A percentile compares a stretch with the other conserved stretches of the same genome.
Conservation (phyloP, 2,797 vertebrate genomes). For the Aselliscus stoliczkanus region DNA sequence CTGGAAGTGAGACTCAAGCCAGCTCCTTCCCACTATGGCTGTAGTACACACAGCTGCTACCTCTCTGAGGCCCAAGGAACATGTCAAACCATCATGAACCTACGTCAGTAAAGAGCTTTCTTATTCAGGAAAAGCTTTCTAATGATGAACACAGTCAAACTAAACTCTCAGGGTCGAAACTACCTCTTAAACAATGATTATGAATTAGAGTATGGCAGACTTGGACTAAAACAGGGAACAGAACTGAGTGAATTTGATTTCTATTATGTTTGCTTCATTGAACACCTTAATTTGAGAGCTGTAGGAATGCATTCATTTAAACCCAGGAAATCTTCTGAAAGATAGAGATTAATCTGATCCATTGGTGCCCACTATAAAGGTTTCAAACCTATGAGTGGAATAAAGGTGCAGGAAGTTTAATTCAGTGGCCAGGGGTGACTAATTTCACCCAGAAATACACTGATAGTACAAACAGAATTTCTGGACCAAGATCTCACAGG, state of each 20-base stretch:
- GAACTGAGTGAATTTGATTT: not conserved
- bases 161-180: not conserved
- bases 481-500: not conserved
- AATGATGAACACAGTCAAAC: not conserved
- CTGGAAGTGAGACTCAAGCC: not conserved
- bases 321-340: not conserved
- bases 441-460: not conserved
- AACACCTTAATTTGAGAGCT: not conserved
- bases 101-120: not conserved
- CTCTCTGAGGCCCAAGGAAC: not conserved
- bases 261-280: not conserved
- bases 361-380: not conserved
- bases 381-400: not conserved
- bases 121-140: not conserved
- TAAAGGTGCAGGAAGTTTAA: not conserved
- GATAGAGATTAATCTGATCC: not conserved
- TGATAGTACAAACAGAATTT: not conserved
- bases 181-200: not conserved
- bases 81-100: not conserved
- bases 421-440: not conserved
- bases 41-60: not conserved
- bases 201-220: not conserved
- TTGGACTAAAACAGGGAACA: not conserved
- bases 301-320: not conserved
- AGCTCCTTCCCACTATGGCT: not conserved